Evolutionary conservation across 1,140 invertebrate species (phyloP).

Genomic region (Drosophila orosa): DNA sequence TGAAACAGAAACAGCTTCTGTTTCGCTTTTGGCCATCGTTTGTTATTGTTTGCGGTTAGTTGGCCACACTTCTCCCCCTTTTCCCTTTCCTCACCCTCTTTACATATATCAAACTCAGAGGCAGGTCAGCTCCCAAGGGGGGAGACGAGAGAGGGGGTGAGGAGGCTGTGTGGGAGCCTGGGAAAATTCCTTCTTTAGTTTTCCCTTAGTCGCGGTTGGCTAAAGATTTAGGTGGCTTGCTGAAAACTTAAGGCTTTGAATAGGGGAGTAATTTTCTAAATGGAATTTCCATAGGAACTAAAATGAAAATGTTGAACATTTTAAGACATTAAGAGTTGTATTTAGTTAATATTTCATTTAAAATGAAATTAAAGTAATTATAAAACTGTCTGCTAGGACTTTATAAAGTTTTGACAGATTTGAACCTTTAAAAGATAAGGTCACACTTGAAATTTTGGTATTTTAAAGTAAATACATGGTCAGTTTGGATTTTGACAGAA

Average conservation of each 20-base stretch:
- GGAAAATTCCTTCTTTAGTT: constrained; percentile 30
- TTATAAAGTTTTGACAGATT: not conserved
- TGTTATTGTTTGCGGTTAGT: constrained; percentile 82
- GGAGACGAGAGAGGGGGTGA: not conserved
- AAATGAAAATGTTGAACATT: too few species aligned
- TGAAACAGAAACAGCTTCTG: constrained; percentile 58
- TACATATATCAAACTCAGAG: constrained; percentile 46
- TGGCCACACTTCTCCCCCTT: constrained; percentile 38
- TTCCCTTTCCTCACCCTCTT: not conserved
- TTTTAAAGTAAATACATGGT: not conserved
- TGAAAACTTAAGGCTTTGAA: constrained; percentile 7
- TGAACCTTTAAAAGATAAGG: not conserved
- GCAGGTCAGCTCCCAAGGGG: constrained; percentile 37
- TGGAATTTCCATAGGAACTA: not conserved
- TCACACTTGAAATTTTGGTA: not conserved
- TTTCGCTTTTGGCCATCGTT: constrained; percentile 76
- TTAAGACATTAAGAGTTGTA: not conserved
- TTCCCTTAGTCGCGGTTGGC: constrained; percentile 34
- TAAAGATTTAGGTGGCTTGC: constrained; percentile 9
- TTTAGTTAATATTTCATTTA: not conserved
- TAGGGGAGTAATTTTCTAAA: not conserved
- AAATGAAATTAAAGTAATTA: not conserved
- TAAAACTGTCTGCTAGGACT: not conserved
- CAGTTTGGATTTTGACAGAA: not conserved
- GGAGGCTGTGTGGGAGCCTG: not conserved